A percentile compares a stretch with the other conserved stretches of the same genome.
Conservation (phyloP, 2,113 vertebrate genomes). For the Hemiscyllium ocellatum region DNA sequence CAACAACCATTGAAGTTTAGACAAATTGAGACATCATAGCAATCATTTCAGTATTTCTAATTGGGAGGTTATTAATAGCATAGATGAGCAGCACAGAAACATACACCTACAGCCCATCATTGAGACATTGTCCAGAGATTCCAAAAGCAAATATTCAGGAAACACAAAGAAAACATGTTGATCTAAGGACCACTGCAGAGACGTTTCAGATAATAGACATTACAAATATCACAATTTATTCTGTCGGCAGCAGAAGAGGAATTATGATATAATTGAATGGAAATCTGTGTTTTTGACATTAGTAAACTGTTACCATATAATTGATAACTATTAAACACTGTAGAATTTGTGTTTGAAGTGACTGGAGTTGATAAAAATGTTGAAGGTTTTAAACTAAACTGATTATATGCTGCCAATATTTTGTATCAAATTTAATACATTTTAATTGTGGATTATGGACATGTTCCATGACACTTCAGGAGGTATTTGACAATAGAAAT, state of each 20-base stretch:
- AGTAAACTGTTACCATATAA: background rate
- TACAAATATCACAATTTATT: background rate
- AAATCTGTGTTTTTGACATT: background rate
- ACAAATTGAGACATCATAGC: background rate
- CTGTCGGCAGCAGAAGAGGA: background rate
- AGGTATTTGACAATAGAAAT: background rate
- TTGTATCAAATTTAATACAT: background rate
- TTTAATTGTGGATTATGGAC: background rate
- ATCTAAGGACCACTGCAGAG: background rate
- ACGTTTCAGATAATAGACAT: background rate
- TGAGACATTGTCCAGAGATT: background rate
- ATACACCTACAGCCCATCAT: background rate
- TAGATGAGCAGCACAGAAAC: background rate
- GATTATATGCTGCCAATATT: background rate
- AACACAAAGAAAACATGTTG: background rate
- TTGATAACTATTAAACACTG: background rate
- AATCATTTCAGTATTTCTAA: background rate
- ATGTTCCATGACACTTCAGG: background rate
- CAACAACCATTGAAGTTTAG: background rate
- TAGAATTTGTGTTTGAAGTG: background rate
- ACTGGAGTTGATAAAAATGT: background rate
- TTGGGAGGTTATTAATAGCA: background rate
- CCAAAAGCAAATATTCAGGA: background rate
- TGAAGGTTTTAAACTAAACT: background rate
- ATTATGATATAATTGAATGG: background rate